Percentiles rank a stretch among this genome's conserved stretches.
Conservation (phyloP, 1,140 invertebrate species). For the Drosophila nebulosa region DNA sequence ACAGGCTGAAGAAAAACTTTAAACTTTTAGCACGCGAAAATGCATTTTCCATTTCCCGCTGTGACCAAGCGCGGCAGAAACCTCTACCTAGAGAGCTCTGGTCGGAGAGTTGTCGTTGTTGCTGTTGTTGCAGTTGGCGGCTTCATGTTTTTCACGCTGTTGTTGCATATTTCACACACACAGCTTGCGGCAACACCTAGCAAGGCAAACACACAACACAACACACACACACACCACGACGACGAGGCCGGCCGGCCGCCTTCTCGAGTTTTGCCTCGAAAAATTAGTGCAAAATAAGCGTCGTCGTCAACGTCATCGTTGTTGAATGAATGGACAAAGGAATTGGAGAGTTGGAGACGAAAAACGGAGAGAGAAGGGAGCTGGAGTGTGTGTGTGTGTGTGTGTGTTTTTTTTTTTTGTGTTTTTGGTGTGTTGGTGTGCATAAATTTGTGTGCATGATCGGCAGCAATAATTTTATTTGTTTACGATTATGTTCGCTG, state of each 20-base stretch:
- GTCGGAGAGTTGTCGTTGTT: conserved; percentile 26
- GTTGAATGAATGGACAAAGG: conserved; percentile 13
- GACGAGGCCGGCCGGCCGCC: conserved; percentile 52
- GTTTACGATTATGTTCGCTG: conserved; percentile 79
- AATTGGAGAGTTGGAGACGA: not conserved
- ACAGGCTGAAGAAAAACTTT: not conserved
- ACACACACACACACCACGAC: conserved; percentile 72
- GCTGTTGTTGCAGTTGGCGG: not conserved
- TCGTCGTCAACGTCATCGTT: conserved; percentile 21
- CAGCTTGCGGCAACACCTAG: conserved; percentile 77
- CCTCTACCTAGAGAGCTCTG: conserved; percentile 7
- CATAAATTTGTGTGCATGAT: conserved; percentile 79
- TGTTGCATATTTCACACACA: conserved; percentile 77
- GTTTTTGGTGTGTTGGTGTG: conserved; percentile 37
- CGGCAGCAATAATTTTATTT: conserved; percentile 80
- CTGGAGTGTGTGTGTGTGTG: too few species aligned
- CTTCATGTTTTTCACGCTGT: conserved; percentile 77
- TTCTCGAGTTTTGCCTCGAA: conserved; percentile 47
- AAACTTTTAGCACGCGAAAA: too few species aligned
- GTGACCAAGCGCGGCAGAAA: conserved; percentile 44
- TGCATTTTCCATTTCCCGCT: conserved; percentile 75
- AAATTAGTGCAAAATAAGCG: conserved; percentile 71
- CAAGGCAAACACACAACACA: too few species aligned
- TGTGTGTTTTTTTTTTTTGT: too few species aligned
- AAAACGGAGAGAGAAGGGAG: too few species aligned